Conservation (phyloP, 2,888 invertebrate species). For the Acanthococcus lagerstroemiae region DNA sequence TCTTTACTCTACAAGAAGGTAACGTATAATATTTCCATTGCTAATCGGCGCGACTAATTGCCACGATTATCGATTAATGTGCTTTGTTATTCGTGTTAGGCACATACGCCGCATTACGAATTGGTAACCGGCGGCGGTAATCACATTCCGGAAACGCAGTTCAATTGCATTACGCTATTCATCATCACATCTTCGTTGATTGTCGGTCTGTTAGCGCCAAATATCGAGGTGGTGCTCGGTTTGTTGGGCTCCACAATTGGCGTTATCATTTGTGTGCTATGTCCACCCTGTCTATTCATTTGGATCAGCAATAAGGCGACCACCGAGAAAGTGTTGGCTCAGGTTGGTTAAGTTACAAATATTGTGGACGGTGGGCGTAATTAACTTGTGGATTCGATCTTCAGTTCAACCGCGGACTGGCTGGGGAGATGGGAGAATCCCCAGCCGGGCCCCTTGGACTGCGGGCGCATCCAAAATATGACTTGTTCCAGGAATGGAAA, state of each 20-base stretch:
- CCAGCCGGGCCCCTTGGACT: no score
- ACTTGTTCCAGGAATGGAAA: no score
- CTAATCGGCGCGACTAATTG: not conserved
- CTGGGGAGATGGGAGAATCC: no score
- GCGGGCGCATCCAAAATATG: no score
- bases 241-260: constrained; percentile 93
- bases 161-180: constrained; percentile 68
- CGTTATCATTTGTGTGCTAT: constrained; percentile 80
- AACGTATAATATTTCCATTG: not conserved
- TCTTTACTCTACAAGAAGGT: constrained; percentile 80
- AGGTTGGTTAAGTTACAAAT: constrained; percentile 47
- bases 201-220: constrained; percentile 79
- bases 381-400: no score
- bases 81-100: constrained; percentile 43
- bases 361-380: not conserved
- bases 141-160: constrained; percentile 74
- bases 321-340: constrained; percentile 70
- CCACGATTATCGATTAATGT: not conserved
- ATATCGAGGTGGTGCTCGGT: constrained; percentile 87
- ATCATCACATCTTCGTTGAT: constrained; percentile 67
- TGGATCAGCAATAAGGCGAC: constrained; percentile 73
- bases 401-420: no score
- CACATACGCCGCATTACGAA: constrained; percentile 53
- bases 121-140: constrained; percentile 35
- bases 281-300: constrained; percentile 84